Evolutionary conservation across 2,113 vertebrate species (phyloP).

Genomic region (Scopus umbretta): DNA sequence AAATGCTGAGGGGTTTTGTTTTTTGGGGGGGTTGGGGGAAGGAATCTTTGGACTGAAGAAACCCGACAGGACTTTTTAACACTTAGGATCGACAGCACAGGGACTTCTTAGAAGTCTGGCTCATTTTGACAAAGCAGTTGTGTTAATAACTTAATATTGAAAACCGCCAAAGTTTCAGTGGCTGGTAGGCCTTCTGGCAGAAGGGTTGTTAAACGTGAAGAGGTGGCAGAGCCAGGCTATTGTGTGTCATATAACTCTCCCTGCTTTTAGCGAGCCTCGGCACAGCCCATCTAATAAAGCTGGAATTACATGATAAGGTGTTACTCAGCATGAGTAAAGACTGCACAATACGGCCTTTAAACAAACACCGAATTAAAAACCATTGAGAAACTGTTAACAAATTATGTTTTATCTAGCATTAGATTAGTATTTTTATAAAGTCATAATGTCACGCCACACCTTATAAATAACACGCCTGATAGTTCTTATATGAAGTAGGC

Average conservation of each 20-base stretch:
- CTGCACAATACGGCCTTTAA: not conserved
- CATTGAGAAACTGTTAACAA: not conserved
- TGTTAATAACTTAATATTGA: not conserved
- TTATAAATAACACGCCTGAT: not conserved
- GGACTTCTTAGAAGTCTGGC: not conserved
- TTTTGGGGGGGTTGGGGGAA: not conserved
- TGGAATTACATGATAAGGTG: not conserved
- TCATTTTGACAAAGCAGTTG: not conserved
- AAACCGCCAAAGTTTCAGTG: not conserved
- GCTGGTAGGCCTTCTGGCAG: not conserved
- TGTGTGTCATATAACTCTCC: not conserved
- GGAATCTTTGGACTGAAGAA: not conserved
- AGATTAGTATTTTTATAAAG: constrained; percentile 28
- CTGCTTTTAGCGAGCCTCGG: not conserved
- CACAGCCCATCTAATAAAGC: not conserved
- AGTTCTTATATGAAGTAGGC: not conserved
- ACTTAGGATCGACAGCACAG: not conserved
- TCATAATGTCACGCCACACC: not conserved
- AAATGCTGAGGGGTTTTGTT: not conserved
- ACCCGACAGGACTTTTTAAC: not conserved
- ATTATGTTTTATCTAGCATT: not conserved
- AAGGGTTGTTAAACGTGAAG: not conserved
- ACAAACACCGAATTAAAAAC: not conserved
- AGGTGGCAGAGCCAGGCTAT: not conserved
- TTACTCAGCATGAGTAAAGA: not conserved